phyloP scores from a whole-genome alignment of 1,140 invertebrate species.

The Cherax quadricarinatus region DNA sequence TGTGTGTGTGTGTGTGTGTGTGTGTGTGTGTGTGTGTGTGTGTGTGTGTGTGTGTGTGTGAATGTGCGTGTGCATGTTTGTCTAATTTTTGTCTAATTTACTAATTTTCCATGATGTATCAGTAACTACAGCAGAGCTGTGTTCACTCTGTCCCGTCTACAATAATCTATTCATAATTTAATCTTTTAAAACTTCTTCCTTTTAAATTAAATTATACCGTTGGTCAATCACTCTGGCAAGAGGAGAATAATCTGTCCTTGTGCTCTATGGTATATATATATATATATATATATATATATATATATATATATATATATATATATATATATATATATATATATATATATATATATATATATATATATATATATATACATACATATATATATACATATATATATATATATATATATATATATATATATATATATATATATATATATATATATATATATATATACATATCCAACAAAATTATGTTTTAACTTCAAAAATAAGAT shows the following conservation, averaged over 20 bases:
- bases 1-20: too few species aligned
- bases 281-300: neutral
- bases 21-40: too few species aligned
- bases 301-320: neutral
- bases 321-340: too few species aligned
- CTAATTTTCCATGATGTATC: neutral
- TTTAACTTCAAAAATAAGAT: too few species aligned
- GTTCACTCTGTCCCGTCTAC: too few species aligned
- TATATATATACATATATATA: conserved; percentile 33
- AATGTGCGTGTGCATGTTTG: too few species aligned
- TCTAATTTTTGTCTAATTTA: too few species aligned
- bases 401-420: conserved; percentile 43
- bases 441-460: neutral
- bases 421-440: conserved; percentile 18
- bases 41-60: too few species aligned
- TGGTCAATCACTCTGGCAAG: neutral
- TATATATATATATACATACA: conserved; percentile 7
- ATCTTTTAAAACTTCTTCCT: neutral
- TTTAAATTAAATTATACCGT: neutral
- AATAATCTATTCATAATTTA: conserved; percentile 4
- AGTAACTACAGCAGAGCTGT: neutral
- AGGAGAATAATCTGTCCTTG: neutral
- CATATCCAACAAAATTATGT: too few species aligned
- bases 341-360: conserved; percentile 29
- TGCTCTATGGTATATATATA: too few species aligned